A percentile compares a stretch with the other conserved stretches of the same genome.
Conservation (phyloP, 2,113 vertebrate genomes). For the Kryptolebias marmoratus region DNA sequence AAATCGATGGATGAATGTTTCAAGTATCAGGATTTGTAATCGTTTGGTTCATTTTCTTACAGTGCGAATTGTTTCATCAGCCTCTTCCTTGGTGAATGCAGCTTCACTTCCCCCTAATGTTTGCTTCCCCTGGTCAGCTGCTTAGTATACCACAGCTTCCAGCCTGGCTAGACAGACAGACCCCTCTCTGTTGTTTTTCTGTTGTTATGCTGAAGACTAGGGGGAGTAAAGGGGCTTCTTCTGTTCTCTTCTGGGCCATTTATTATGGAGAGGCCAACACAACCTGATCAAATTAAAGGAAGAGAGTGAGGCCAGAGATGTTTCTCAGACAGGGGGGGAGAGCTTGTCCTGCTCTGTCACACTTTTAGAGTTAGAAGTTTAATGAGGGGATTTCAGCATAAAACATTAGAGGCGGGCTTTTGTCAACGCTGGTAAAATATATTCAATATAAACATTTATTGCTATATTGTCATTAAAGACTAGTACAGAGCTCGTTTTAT, state of each 20-base stretch:
- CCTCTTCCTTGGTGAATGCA: slow-evolving; percentile 41
- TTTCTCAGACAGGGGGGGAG: slow-evolving; percentile 40
- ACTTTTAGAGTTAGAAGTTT: slow-evolving; percentile 19
- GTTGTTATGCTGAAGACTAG: slow-evolving; percentile 75
- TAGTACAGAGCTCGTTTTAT: slow-evolving; percentile 35
- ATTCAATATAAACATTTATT: not conserved
- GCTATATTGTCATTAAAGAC: slow-evolving; percentile 13
- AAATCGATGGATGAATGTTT: no score
- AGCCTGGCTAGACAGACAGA: slow-evolving; percentile 72
- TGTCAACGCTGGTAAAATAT: not conserved
- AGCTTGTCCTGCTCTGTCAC: slow-evolving; percentile 31
- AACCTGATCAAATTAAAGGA: slow-evolving; percentile 80
- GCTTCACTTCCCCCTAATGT: slow-evolving; percentile 72
- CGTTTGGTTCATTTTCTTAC: slow-evolving; percentile 20
- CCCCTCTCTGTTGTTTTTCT: slow-evolving; percentile 78
- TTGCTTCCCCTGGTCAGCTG: slow-evolving; percentile 75
- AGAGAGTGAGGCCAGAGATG: slow-evolving; percentile 55
- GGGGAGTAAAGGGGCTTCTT: slow-evolving; percentile 75
- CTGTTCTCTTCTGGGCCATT: slow-evolving; percentile 76
- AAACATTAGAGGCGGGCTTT: slow-evolving; percentile 7
- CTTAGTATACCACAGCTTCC: slow-evolving; percentile 70
- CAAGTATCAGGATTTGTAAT: not conserved
- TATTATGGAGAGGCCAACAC: slow-evolving; percentile 71
- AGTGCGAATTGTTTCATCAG: slow-evolving; percentile 40
- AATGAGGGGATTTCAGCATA: slow-evolving; percentile 3